phyloP scores from a whole-genome alignment of 2,888 invertebrate species.

The Drosophila colorata region DNA sequence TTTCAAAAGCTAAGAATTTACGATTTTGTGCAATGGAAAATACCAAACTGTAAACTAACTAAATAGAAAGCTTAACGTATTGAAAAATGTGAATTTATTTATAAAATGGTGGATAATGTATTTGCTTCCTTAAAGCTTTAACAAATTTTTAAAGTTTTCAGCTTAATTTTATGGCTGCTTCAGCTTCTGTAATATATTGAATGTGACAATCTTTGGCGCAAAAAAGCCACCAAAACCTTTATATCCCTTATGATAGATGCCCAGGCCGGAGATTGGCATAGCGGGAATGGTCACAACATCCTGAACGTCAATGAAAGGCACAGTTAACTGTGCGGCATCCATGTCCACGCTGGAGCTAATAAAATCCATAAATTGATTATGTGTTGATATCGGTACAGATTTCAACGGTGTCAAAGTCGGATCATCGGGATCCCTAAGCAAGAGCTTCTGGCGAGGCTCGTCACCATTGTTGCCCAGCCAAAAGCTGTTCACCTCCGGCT shows the following conservation, averaged over 20 bases:
- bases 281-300: conserved; percentile 89
- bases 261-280: conserved; percentile 90
- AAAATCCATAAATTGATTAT: conserved; percentile 90
- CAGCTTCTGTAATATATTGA: conserved; percentile 69
- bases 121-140: too few species aligned
- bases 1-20: not conserved
- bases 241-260: conserved; percentile 91
- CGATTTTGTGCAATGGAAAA: too few species aligned
- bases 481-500: conserved; percentile 87
- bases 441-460: conserved; percentile 86
- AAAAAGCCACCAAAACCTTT: conserved; percentile 91
- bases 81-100: not conserved
- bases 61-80: not conserved
- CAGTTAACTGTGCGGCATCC: conserved; percentile 93
- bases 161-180: not conserved
- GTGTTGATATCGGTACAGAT: conserved; percentile 87
- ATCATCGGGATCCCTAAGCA: conserved; percentile 88
- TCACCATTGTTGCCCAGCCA: conserved; percentile 93
- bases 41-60: not conserved
- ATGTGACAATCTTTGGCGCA: conserved; percentile 90
- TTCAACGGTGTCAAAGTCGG: conserved; percentile 87
- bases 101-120: not conserved
- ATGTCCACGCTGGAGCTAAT: conserved; percentile 89
- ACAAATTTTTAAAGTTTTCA: too few species aligned
- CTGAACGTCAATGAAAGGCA: conserved; percentile 93